phyloP scores from a whole-genome alignment of 2,113 vertebrate species.

The Fukomys damarensis region DNA sequence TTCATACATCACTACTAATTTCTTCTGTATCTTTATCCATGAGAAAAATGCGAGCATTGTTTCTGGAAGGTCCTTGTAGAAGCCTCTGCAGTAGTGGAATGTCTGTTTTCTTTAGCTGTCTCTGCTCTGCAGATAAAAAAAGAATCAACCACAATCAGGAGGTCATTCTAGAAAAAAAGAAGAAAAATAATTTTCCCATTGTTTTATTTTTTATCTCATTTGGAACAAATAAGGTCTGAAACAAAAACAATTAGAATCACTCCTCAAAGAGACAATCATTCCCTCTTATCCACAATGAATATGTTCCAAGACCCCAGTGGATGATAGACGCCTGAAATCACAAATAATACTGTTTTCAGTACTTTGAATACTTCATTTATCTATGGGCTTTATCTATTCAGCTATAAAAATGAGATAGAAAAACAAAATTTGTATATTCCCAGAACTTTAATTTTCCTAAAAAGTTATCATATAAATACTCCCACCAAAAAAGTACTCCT shows the following conservation, averaged over 20 bases:
- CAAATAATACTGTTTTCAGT: neutral
- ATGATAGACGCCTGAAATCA: neutral
- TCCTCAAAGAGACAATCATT: neutral
- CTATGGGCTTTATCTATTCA: neutral
- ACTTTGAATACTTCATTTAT: constrained; percentile 25
- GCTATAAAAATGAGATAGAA: neutral
- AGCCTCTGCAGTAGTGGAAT: constrained; percentile 93
- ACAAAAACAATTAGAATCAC: neutral
- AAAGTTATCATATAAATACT: neutral
- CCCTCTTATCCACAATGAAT: neutral
- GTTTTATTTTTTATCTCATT: neutral
- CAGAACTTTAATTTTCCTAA: neutral
- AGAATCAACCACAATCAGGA: neutral
- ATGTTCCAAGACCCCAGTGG: neutral
- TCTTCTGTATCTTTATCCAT: constrained; percentile 94
- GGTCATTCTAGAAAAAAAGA: neutral
- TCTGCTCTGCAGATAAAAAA: constrained; percentile 88
- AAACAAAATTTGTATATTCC: neutral
- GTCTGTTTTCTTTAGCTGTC: constrained; percentile 89
- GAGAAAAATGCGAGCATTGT: constrained; percentile 93
- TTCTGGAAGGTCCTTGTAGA: constrained; percentile 93
- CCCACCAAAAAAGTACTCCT: neutral
- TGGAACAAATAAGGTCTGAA: neutral
- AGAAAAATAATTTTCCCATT: neutral
- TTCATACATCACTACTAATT: constrained; percentile 93